Base-by-base conservation (phyloP, 2,113 vertebrate species). In the Fregetta grallaria region DNA sequence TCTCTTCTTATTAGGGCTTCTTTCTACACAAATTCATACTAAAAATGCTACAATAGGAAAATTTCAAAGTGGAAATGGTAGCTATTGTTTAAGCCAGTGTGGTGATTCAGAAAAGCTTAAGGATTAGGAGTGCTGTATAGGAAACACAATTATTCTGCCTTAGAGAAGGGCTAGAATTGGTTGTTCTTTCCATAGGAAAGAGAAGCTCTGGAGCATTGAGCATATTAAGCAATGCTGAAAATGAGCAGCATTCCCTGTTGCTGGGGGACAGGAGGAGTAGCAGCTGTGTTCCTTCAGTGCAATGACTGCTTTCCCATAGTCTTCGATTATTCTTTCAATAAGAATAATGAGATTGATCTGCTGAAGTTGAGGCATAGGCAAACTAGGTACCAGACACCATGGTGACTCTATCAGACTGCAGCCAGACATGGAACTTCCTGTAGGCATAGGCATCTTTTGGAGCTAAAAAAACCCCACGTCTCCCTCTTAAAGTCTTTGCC, bases 271-370 rank as follows among this genome's bases (percentile, higher is more conserved):
- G 68, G 56, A 89, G 36, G 32, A 87, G 85, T 29, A 78, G 26
- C 49, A 78, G 53, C 49, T 87, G 22, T 52, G 20, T 87, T 75
- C 77, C 91, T 94, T 95, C 90, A 85, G 85, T 61, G 47, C 40
- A 91, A 73, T 65, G 80, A 72, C 68, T 86, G 62, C 42, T 86
- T 88, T 87, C 56, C 73, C 59, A 71, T 44, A 91, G 70, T 65
- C 73, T 92, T 92, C 30, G 16, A 92, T 91, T 91, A 87, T 87
- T 82, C 80, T 87, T 90, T 84, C 76, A 95, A 50, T 88, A 91
- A 73, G 59, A 90, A 80, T 86, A 88, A 84, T 40, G 77, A 87
- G 77, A 78, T 12, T 65, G 70, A 89, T 91, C 87, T 91, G 73
- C 52, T 87, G 65, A 87, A 94, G 77, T 72, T 90, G 65, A 90